Evolutionary conservation across 1,140 invertebrate genomes (phyloP).

Genomic region (Maniola jurtina): DNA sequence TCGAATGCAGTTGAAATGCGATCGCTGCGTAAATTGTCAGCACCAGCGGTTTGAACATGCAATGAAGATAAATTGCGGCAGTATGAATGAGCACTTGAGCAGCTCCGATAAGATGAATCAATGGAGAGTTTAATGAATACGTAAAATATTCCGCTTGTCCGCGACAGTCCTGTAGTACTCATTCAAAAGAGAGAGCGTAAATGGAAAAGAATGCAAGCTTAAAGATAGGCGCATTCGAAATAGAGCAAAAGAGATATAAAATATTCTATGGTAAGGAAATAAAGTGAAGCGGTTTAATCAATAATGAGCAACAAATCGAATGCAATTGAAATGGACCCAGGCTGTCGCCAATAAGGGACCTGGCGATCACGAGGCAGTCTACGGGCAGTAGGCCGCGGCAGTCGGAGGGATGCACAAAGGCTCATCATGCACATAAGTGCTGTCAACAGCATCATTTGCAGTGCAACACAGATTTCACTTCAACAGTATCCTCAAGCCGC

Average conservation of each 20-base stretch:
- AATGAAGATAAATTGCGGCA: conserved; percentile 36
- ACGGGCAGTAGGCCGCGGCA: too few relatives aligned
- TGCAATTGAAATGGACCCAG: conserved; percentile 31
- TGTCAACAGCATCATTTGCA: too few relatives aligned
- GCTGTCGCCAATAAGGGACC: too few relatives aligned
- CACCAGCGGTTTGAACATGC: conserved; percentile 30
- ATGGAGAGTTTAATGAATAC: conserved; percentile 29
- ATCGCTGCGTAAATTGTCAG: conserved; percentile 37
- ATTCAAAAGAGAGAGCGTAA: neutral
- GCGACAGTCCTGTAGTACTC: conserved; percentile 5
- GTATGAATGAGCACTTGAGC: conserved; percentile 30
- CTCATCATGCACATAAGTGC: too few relatives aligned
- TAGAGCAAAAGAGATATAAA: neutral
- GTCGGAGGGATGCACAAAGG: too few relatives aligned
- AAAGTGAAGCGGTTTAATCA: conserved; percentile 22
- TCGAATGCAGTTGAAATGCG: conserved; percentile 32
- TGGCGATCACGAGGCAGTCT: too few relatives aligned
- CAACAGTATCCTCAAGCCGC: conserved; percentile 15
- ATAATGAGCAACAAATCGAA: conserved; percentile 39
- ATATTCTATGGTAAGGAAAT: conserved; percentile 7
- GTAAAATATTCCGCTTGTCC: conserved; percentile 4
- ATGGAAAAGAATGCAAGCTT: neutral
- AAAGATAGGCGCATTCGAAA: neutral
- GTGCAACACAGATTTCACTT: conserved; percentile 6
- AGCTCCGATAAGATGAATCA: conserved; percentile 39